Conservation (phyloP, 1,140 invertebrate species). For the Neodiprion fabricii region DNA sequence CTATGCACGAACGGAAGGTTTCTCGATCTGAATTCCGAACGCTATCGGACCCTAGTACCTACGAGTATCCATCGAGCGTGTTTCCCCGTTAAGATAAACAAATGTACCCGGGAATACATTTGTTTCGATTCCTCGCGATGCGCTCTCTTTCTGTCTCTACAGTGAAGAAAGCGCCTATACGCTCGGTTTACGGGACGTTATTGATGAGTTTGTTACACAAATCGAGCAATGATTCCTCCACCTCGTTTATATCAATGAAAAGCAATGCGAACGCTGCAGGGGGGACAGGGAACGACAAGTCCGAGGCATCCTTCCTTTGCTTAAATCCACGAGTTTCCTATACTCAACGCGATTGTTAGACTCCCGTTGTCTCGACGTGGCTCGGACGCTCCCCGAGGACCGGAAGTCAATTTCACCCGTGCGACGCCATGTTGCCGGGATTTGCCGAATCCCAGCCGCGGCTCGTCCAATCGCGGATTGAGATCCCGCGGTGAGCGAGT, state of each 20-base stretch:
- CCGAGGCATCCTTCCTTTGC: not conserved
- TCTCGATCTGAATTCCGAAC: not conserved
- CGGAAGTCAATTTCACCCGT: conserved; percentile 11
- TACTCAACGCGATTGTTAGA: not conserved
- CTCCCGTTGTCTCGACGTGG: not conserved
- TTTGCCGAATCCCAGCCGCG: not conserved
- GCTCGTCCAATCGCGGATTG: not conserved
- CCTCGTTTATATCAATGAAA: conserved; percentile 6
- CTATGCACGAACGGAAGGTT: not conserved
- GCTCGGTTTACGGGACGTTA: not conserved
- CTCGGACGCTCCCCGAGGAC: not conserved
- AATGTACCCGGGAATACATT: not conserved
- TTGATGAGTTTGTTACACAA: conserved; percentile 5
- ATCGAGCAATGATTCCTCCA: not conserved
- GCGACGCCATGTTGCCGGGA: not conserved
- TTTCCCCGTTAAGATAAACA: conserved; percentile 8
- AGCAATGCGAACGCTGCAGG: not conserved
- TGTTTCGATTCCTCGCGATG: not conserved
- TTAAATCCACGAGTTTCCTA: not conserved
- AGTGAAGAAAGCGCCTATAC: not conserved
- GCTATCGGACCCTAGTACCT: not conserved
- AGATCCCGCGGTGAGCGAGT: not conserved
- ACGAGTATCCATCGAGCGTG: not conserved
- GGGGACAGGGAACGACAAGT: not conserved
- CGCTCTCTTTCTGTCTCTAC: not conserved